Conservation (phyloP, 2,797 vertebrate genomes). For the Sebastiscus tertius region DNA sequence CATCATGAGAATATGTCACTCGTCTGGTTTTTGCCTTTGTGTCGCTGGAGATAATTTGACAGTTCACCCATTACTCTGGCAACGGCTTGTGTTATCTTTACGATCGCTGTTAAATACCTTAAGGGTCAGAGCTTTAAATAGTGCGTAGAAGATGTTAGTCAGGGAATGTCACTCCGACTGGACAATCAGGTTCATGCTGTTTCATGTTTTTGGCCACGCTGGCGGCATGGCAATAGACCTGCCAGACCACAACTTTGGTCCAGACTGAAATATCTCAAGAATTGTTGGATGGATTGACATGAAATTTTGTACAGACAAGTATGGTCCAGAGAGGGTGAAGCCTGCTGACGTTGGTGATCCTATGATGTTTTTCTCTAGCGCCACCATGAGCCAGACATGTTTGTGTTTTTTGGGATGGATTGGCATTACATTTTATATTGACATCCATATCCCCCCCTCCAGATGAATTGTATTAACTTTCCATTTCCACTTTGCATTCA, state of each 20-base stretch:
- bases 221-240: not conserved
- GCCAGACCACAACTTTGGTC: not conserved
- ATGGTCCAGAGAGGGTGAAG: not conserved
- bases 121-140: slow-evolving; percentile 16
- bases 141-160: not conserved
- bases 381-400: not conserved
- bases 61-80: not conserved
- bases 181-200: slow-evolving; percentile 39
- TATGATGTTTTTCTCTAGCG: too few species aligned
- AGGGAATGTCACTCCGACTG: not conserved
- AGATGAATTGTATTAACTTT: not conserved
- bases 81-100: slow-evolving; percentile 8
- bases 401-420: not conserved
- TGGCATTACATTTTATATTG: not conserved
- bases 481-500: not conserved
- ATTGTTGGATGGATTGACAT: not conserved
- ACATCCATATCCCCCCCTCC: not conserved
- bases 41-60: slow-evolving; percentile 16
- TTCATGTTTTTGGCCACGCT: not conserved
- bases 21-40: slow-evolving; percentile 61
- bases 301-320: not conserved
- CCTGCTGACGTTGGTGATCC: too few species aligned
- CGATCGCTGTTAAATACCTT: slow-evolving; percentile 21
- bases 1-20: slow-evolving; percentile 59
- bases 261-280: not conserved